Evolutionary conservation across 2,888 invertebrate genomes (phyloP).

Genomic region (Pseudanteris insignis): DNA sequence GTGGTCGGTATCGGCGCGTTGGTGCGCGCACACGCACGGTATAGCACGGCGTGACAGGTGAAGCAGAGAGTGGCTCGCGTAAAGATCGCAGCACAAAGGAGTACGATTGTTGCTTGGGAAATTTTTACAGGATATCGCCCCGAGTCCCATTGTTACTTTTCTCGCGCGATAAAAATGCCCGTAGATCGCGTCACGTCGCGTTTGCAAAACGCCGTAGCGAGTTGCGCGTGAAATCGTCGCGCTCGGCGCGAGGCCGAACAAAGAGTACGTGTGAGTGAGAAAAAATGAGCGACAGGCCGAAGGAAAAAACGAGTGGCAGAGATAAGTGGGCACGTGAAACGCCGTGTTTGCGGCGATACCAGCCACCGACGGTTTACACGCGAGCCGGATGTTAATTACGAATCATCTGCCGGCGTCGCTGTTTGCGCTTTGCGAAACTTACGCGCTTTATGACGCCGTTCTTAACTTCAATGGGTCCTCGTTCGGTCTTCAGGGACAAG

Average conservation of each 20-base stretch:
- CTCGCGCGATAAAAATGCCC: slow-evolving; percentile 35
- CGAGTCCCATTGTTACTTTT: slow-evolving; percentile 39
- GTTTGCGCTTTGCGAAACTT: slow-evolving; percentile 3
- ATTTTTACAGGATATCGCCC: slow-evolving; percentile 42
- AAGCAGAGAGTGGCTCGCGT: slow-evolving; percentile 34
- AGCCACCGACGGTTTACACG: slow-evolving; percentile 7
- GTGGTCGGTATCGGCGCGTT: slow-evolving; percentile 32
- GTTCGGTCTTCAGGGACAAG: too few relatives aligned
- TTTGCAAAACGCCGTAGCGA: slow-evolving; percentile 24
- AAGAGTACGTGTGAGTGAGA: slow-evolving; percentile 19
- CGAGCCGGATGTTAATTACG: slow-evolving; percentile 3
- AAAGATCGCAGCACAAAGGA: slow-evolving; percentile 41
- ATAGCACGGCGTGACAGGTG: slow-evolving; percentile 40
- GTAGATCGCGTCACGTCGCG: slow-evolving; percentile 40
- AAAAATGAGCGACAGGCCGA: slow-evolving; percentile 14
- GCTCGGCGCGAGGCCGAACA: slow-evolving; percentile 11
- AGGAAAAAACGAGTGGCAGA: slow-evolving; percentile 6
- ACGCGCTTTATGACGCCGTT: too few relatives aligned
- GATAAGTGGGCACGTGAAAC: slow-evolving; percentile 20
- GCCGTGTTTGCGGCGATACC: slow-evolving; percentile 3
- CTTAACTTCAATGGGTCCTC: too few relatives aligned
- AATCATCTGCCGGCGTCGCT: slow-evolving; percentile 1
- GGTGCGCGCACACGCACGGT: slow-evolving; percentile 31
- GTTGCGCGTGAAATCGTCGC: slow-evolving; percentile 21
- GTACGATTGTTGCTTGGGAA: slow-evolving; percentile 43